Base-by-base conservation (phyloP, 1,140 invertebrate genomes). In the Panulirus ornatus region DNA sequence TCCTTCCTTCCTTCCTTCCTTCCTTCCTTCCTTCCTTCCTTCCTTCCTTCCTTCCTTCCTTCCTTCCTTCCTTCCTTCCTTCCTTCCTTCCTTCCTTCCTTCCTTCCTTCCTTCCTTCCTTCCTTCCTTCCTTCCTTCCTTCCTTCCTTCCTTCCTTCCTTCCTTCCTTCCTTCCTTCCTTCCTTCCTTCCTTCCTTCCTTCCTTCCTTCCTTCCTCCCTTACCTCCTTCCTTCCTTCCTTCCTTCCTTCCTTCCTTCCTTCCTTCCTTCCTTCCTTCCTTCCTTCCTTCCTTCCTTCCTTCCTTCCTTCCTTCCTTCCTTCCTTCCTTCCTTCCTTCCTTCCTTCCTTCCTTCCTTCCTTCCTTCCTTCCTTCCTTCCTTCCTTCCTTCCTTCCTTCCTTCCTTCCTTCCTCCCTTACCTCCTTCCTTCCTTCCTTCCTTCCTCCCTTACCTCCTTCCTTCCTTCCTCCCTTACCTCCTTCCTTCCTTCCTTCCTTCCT, bases 261-360 rank as follows among this genome's bases (percentile, higher is more conserved):
- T 76, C 38, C 27, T 76, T n/a, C 44, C 44, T 47, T 47, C 27
- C 40, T 40, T 40, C 40, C 30, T 34, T 36, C 71, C 71, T 36
- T 19, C 22, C 19, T 34, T 40, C 40, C 9, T 19, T 34, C 71
- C 71, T 70, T 70, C 36, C 71, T 40, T 75, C 14, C 30, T 38
- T 34, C 16, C 30, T 40, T 38, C 40, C 71, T 40, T 75, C 36
- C 71, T 38, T 38, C 36, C 30, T 22, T 34, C 40, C 71, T 34
- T 75, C 71, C 71, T 75, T 75, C 71, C 71, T 75, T 75, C 71
- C 71, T 75, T 75, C 71, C 71, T 75, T 75, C 36, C 71, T 75
- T 75, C 71, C 71, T 75, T 75, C 71, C 71, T 75, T 75, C 71
- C 71, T 75, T 75, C 71, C 71, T 75, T 75, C 71, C 71, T 75